phyloP scores from a whole-genome alignment of 2,113 vertebrate genomes.

The Capreolus pygargus region DNA sequence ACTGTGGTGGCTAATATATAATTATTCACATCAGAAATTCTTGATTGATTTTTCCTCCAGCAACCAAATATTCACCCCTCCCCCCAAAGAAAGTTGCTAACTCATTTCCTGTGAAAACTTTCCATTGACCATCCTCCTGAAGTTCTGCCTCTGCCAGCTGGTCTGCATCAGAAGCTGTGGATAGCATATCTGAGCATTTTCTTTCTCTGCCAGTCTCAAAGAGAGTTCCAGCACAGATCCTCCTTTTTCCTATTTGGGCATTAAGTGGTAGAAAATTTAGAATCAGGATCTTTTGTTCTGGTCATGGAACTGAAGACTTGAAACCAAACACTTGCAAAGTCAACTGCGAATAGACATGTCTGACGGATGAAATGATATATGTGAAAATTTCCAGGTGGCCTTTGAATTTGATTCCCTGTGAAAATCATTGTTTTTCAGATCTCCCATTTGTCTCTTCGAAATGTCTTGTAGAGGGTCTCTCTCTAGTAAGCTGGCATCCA shows the following conservation, averaged over 20 bases:
- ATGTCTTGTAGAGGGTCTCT: slow-evolving; percentile 87
- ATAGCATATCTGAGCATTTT: slow-evolving; percentile 85
- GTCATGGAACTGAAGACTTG: slow-evolving; percentile 90
- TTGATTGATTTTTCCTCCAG: slow-evolving; percentile 83
- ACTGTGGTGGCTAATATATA: slow-evolving; percentile 93
- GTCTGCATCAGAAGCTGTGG: slow-evolving; percentile 93
- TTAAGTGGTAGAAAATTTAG: slow-evolving; percentile 89
- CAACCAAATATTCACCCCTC: slow-evolving; percentile 89
- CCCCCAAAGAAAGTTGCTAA: slow-evolving; percentile 91
- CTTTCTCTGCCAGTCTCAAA: slow-evolving; percentile 87
- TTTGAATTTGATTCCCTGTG: slow-evolving; percentile 87
- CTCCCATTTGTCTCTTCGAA: slow-evolving; percentile 87
- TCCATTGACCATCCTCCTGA: slow-evolving; percentile 85
- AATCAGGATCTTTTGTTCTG: slow-evolving; percentile 91
- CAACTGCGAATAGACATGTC: slow-evolving; percentile 87
- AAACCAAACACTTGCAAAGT: slow-evolving; percentile 90
- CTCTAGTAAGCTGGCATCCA: slow-evolving; percentile 82
- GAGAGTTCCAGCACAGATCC: slow-evolving; percentile 91
- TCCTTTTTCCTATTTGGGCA: slow-evolving; percentile 94
- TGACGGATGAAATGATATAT: slow-evolving; percentile 94
- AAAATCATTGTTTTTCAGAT: slow-evolving; percentile 87
- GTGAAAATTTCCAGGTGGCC: slow-evolving; percentile 87
- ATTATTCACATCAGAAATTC: slow-evolving; percentile 75
- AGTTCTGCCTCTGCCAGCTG: slow-evolving; percentile 90
- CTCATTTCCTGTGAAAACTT: slow-evolving; percentile 93